Evolutionary conservation across 2,797 vertebrate species (phyloP).

Genomic region (Coregonus sp.): DNA sequence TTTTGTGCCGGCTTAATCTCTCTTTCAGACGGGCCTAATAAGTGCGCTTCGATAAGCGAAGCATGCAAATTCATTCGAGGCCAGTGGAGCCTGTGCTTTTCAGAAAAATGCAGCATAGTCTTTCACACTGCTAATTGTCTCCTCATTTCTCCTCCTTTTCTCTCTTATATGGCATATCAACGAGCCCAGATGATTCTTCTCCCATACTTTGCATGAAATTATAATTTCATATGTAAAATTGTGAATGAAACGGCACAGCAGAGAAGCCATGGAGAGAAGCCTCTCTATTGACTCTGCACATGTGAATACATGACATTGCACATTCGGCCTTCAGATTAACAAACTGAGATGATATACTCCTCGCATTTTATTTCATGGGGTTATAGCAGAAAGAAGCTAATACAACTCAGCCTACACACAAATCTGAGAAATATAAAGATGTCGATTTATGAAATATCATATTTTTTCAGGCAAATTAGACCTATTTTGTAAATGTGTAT

Average conservation of each 20-base stretch:
- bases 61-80: constrained; percentile 85
- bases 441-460: neutral
- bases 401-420: neutral
- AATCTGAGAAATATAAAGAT: neutral
- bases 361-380: neutral
- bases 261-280: constrained; percentile 25
- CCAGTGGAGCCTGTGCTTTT: constrained; percentile 75
- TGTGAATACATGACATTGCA: constrained; percentile 53
- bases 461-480: neutral
- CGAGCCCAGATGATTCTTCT: constrained; percentile 77
- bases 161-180: constrained; percentile 77
- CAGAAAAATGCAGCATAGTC: constrained; percentile 76
- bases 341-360: neutral
- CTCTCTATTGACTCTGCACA: constrained; percentile 37
- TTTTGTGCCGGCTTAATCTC: constrained; percentile 84
- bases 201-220: constrained; percentile 81
- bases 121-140: constrained; percentile 83
- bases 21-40: constrained; percentile 83
- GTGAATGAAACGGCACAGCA: constrained; percentile 62
- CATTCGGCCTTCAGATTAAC: constrained; percentile 42
- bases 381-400: neutral
- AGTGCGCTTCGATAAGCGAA: constrained; percentile 81
- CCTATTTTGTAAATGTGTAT: neutral
- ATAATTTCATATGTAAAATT: constrained; percentile 81
- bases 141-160: constrained; percentile 78